Conservation (phyloP, 2,888 invertebrate species). For the Hirtodrosophila alboralis region DNA sequence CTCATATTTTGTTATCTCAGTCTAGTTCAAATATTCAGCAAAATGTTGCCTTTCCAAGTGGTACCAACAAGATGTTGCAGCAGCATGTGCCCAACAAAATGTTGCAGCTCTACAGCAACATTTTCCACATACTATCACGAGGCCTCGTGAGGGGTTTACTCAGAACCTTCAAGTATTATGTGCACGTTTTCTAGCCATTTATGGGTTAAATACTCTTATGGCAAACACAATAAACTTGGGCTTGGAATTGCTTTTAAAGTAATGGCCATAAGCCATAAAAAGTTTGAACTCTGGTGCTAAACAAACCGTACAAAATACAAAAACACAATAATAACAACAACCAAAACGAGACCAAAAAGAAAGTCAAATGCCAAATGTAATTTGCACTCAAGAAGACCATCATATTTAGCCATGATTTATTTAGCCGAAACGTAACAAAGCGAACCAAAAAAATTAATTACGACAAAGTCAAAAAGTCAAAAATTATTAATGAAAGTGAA, state of each 20-base stretch:
- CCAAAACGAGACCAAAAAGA: conserved; percentile 50
- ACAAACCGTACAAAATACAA: not conserved
- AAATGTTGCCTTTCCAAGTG: not conserved
- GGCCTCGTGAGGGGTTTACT: too few species aligned
- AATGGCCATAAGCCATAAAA: conserved; percentile 34
- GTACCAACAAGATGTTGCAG: too few species aligned
- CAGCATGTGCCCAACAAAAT: not conserved
- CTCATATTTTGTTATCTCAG: not conserved
- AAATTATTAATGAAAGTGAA: conserved; percentile 70
- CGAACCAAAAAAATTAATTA: conserved; percentile 64
- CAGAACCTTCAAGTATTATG: conserved; percentile 43
- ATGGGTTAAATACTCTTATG: conserved; percentile 47
- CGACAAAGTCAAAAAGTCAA: conserved; percentile 38
- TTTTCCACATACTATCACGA: conserved; percentile 3
- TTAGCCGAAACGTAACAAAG: conserved; percentile 38
- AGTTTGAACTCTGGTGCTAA: conserved; percentile 33
- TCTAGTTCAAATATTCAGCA: conserved; percentile 1
- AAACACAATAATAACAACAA: conserved; percentile 12
- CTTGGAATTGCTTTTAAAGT: conserved; percentile 37
- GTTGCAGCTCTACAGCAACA: conserved; percentile 16
- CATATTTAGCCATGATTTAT: conserved; percentile 58
- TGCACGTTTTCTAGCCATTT: conserved; percentile 58
- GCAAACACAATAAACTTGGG: conserved; percentile 21
- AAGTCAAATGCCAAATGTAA: conserved; percentile 64
- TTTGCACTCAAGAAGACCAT: conserved; percentile 39